Evolutionary conservation across 2,797 vertebrate genomes (phyloP).

Genomic region (Tokudaia tokunoshimensis): DNA sequence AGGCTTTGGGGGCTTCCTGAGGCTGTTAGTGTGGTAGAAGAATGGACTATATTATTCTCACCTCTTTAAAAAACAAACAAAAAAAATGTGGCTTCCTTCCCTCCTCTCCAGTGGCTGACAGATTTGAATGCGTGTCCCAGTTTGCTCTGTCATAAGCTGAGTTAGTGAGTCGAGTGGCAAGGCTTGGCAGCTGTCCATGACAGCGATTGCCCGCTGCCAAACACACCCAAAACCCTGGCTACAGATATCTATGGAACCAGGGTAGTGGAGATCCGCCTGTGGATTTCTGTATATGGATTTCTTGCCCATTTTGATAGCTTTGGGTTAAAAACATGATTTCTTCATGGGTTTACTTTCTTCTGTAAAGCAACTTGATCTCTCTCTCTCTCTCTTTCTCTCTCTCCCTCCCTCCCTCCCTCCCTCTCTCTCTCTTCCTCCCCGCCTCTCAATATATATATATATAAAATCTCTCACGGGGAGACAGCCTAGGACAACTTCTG

Average conservation of each 20-base stretch:
- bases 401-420: too few relatives aligned
- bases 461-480: neutral
- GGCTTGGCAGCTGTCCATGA: constrained; percentile 74
- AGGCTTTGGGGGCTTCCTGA: constrained; percentile 9
- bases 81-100: constrained; percentile 74
- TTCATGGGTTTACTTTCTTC: neutral
- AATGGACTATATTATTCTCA: constrained; percentile 54
- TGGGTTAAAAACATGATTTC: constrained; percentile 37
- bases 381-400: too few relatives aligned
- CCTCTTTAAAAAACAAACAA: constrained; percentile 65
- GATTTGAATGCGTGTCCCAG: constrained; percentile 77
- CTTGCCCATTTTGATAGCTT: neutral
- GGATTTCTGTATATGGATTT: neutral
- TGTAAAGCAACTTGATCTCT: neutral
- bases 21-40: constrained; percentile 8
- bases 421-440: too few relatives aligned
- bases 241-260: constrained; percentile 26
- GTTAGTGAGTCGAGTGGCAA: constrained; percentile 73
- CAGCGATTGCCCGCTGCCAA: constrained; percentile 2
- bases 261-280: neutral
- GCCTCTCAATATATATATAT: too few relatives aligned
- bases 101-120: constrained; percentile 78
- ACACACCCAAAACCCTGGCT: neutral
- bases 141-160: constrained; percentile 78
- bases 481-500: neutral